Evolutionary conservation across 2,113 vertebrate species (phyloP), one percentile per base, ranked within the genome.

Genomic region (Corythornis vintsioides): DNA sequence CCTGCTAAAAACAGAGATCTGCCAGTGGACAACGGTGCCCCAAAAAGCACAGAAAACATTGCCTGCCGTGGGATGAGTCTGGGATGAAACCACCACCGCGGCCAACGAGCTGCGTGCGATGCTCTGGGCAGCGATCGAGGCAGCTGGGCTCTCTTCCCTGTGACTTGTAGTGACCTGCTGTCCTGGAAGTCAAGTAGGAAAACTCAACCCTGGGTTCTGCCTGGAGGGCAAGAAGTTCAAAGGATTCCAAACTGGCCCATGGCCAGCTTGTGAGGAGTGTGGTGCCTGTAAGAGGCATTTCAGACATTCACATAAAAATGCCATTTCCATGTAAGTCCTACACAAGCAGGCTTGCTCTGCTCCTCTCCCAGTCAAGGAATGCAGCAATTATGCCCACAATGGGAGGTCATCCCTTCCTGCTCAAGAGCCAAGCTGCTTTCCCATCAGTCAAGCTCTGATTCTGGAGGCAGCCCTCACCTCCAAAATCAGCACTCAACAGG

Each of bases 251-350:
- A 15, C 52, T 94, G 89, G 92, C 89, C 40, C 42, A 59, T 77
- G 65, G 91, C 91, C 95, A 96, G 78, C 48, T 5, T 15, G 31
- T 66, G 63, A 93, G 82, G 78, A 92, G 81, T 83, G 67, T 92
- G 86, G 92, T 87, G 91, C 56, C 87, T 96, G 57, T 13, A 72
- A 60, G 64, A 86, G 38, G 72, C 89, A 96, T 95, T 89, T 95
- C 94, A 93, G 93, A 80, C 50, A 94, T 95, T 96, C 92, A 72
- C 94, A 90, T 94, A 92, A 95, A 94, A 96, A 96, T 92, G 82
- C 92, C 92, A 91, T 94, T 95, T 93, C 95, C 89, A 88, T 94
- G 20, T 89, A 96, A 92, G 92, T 91, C 89, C 67, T 56, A 87
- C 29, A 31, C 69, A 87, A 67, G 17, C 88, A 91, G 84, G 64